These are phyloP conservation scores for Abscondita cerata DNA, from an alignment of 2,888 invertebrate genomes.

Conservation along the genomic window DNA sequence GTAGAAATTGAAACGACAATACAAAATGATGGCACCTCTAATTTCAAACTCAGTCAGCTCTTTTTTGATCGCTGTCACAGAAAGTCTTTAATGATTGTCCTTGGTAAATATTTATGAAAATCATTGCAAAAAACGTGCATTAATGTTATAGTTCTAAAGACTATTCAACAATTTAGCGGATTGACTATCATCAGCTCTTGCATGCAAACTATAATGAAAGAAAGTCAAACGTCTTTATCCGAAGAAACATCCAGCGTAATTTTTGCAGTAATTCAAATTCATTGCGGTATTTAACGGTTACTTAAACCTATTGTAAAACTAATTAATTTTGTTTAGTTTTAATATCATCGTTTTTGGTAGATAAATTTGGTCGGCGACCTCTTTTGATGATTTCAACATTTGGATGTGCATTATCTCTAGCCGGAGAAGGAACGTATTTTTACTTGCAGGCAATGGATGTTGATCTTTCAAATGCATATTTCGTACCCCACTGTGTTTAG, in stretches of 20 bases:
- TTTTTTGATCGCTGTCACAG: background rate
- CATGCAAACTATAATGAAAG: constrained; percentile 3
- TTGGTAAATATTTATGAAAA: constrained; percentile 2
- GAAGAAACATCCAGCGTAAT: background rate
- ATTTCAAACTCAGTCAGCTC: background rate
- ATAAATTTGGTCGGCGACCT: background rate
- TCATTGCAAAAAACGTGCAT: background rate
- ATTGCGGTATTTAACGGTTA: background rate
- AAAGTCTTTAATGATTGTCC: background rate
- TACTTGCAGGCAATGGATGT: background rate
- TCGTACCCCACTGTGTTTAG: background rate
- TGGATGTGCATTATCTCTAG: background rate
- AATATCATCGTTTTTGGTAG: background rate
- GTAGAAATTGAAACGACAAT: background rate
- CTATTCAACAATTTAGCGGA: constrained; percentile 48
- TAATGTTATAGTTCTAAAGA: constrained; percentile 19
- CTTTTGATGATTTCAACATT: background rate
- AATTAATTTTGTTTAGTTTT: background rate
- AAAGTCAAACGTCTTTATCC: background rate
- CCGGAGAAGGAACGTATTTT: constrained; percentile 2
- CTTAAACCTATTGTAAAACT: background rate
- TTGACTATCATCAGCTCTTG: constrained; percentile 43
- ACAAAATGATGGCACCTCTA: background rate
- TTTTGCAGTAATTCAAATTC: background rate
- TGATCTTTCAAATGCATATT: background rate